Base-by-base conservation (phyloP, 2,888 invertebrate species). In the Orchestes rusci region DNA sequence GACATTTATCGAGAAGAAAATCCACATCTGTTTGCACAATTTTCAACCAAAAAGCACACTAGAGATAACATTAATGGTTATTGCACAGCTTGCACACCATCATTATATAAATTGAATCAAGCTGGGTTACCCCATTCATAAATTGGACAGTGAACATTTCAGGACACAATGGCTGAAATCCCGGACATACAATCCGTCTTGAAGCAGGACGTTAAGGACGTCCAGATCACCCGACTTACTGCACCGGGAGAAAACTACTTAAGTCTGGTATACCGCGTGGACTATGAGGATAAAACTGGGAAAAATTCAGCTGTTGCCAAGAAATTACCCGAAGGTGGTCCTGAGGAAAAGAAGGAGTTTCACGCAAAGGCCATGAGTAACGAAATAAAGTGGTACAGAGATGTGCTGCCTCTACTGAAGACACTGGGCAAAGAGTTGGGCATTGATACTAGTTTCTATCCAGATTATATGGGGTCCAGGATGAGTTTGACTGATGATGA, bases 161-260 rank as follows among this genome's bases (percentile, higher is more conserved):
- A n/a, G n/a, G n/a, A n/a, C n/a, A n/a, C n/a, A n/a, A n/a, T n/a
- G n/a, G n/a, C n/a, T n/a, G n/a, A n/a, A n/a, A n/a, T n/a, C n/a
- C n/a, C n/a, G n/a, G n/a, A n/a, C n/a, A n/a, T n/a, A n/a, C 20
- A 28, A 10, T 15, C 27, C 19, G 15, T 13, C 12, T n/a, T 20
- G 4, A 13, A 39, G 23, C 23, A 32, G 29, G 33, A 17, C 8
- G 17, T 48, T 5, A 35, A 16, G 8, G 31, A 44, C 4, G 36
- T 38, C 16, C 34, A 50, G 32, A 30, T 52, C 3, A 31, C 32
- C 15, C 20, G 39, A 20, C 34, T 52, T 16, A 46, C 46, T 5
- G 39, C 49, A 5, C 51, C 53, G 2, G 48, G 49, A 7, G 53
- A 52, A 42, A 50, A 53, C 30, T 45, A 40, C 39, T 30, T 42